Base-by-base conservation (phyloP, 2,888 invertebrate genomes). In the Parnassius apollo region DNA sequence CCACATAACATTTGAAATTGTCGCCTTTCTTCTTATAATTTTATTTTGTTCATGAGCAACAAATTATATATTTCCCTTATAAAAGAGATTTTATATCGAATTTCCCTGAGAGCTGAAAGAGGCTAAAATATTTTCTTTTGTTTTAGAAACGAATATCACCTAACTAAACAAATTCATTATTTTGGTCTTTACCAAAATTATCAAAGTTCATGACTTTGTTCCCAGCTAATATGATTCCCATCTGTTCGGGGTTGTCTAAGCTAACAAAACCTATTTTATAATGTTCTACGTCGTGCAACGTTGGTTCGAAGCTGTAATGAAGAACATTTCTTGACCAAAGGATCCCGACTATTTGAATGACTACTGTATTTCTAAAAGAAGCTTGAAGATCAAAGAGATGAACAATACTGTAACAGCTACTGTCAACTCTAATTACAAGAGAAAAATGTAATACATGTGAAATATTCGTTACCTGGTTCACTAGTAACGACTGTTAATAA, bases 121-220 rank as follows among this genome's bases (percentile, higher is more conserved):
- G 0, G 69, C 69, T 1, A 86, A 68, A 42, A 73, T 78, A 10
- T 79, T 80, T 0, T 68, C 42, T 10, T 71, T 78, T 0, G 75
- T 75, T 22, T 85, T 81, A 45, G 86, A 66, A 2, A 76, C 72
- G 22, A 78, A 88, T 10, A 91, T 80, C 89, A 1, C 90, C 91
- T 13, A 89, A 71, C 53, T 89, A 91, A 18, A 90, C 72, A 1
- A 80, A 60, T 0, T 73, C 75, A 25, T 83, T 86, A 0, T 76
- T 77, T 67, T 90, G 89, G 63, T 90, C 88, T 2, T 90, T 78
- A 65, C 83, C 88, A 46, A 91, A 89, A 1, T 85, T 80, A 0
- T 83, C 84, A 22, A 91, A 86, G 65, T 91, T 90, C 54, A 83
- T 75, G 8, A 75, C 68, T 12, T 74, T 62, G 8, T 76, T 75